phyloP scores from a whole-genome alignment of 2,888 invertebrate genomes.

The Rhagonycha lutea region DNA sequence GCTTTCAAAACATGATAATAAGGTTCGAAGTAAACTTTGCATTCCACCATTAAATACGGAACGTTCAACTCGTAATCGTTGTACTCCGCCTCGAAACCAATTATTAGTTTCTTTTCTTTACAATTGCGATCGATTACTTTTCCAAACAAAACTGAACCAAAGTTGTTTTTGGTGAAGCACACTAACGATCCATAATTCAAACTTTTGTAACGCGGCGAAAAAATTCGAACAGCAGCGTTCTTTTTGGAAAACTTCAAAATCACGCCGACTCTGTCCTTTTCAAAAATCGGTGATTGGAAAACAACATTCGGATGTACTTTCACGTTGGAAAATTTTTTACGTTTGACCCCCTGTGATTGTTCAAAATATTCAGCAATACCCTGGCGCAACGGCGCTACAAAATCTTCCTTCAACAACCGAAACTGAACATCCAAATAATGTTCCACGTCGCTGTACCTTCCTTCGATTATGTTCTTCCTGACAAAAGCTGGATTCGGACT shows the following conservation, averaged over 20 bases:
- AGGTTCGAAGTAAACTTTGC: slow-evolving; percentile 80
- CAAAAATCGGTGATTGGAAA: too few species aligned
- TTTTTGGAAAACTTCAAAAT: slow-evolving; percentile 40
- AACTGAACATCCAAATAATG: too few species aligned
- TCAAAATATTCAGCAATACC: too few species aligned
- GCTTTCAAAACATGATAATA: slow-evolving; percentile 75
- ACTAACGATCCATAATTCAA: slow-evolving; percentile 75
- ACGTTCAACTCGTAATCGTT: slow-evolving; percentile 38
- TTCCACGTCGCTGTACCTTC: too few species aligned
- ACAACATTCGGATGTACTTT: too few species aligned
- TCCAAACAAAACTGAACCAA: slow-evolving; percentile 70
- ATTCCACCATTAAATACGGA: slow-evolving; percentile 70
- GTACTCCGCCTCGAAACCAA: slow-evolving; percentile 12
- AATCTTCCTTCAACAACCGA: too few species aligned
- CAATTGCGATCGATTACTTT: slow-evolving; percentile 65
- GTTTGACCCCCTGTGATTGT: too few species aligned
- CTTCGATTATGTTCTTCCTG: too few species aligned
- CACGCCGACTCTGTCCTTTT: slow-evolving; percentile 56
- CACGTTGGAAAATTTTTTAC: too few species aligned
- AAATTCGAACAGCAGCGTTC: slow-evolving; percentile 46
- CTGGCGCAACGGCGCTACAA: too few species aligned
- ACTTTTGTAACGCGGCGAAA: slow-evolving; percentile 57
- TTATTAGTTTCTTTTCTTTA: slow-evolving; percentile 59
- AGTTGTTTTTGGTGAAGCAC: slow-evolving; percentile 71
- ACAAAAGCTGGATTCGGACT: too few species aligned